These are phyloP conservation scores for Grammomys dolichurus DNA, from an alignment of 2,113 vertebrate species.

Conservation along the genomic window DNA sequence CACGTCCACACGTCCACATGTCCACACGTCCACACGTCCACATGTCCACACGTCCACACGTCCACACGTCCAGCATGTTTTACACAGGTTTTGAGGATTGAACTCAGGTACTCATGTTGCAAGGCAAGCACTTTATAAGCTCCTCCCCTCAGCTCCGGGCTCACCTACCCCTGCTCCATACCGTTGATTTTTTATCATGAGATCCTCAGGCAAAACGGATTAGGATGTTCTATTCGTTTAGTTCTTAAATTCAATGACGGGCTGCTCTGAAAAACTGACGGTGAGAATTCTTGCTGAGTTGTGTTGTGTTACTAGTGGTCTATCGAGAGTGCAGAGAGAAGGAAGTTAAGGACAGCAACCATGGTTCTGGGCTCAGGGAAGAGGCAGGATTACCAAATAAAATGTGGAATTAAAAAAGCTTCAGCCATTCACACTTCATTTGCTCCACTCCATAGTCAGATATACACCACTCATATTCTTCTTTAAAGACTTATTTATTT, in stretches of 20 bases:
- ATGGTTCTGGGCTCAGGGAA: not conserved
- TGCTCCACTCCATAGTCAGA: not conserved
- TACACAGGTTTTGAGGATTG: not conserved
- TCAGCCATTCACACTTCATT: not conserved
- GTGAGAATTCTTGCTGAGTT: not conserved
- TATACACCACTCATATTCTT: not conserved
- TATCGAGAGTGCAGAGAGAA: not conserved
- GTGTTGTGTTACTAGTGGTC: not conserved
- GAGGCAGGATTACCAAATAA: not conserved
- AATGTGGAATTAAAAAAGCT: not conserved
- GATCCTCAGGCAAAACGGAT: constrained; percentile 3
- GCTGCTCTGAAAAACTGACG: not conserved
- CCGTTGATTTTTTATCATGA: not conserved
- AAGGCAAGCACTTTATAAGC: not conserved
- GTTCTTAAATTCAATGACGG: not conserved
- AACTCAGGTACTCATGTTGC: not conserved
- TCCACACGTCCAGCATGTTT: no score
- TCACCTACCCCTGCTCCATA: not conserved
- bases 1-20: accelerated
- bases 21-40: no score
- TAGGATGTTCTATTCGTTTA: not conserved
- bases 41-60: accelerated
- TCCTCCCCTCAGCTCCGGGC: not conserved
- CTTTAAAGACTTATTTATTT: not conserved
- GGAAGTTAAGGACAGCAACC: not conserved